Evolutionary conservation across 2,113 vertebrate genomes (phyloP).

Genomic region (Onychostruthus taczanowskii): DNA sequence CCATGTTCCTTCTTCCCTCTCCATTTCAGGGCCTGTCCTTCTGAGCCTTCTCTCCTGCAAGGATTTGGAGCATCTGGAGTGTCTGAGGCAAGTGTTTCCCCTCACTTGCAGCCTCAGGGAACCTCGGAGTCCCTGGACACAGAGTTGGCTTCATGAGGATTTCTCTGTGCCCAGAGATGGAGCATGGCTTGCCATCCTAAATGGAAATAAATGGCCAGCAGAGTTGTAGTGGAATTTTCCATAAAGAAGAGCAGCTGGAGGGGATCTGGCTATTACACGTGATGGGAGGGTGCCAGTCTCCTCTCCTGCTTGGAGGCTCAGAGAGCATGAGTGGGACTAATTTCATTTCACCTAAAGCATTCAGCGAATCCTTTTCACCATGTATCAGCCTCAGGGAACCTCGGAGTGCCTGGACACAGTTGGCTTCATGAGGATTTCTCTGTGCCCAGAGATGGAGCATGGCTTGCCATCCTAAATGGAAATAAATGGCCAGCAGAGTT

Average conservation of each 20-base stretch:
- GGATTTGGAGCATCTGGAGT: neutral
- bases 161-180: neutral
- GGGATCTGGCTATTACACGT: constrained; percentile 1
- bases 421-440: neutral
- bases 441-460: neutral
- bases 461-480: neutral
- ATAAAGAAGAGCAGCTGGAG: neutral
- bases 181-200: neutral
- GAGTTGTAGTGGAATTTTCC: constrained; percentile 5
- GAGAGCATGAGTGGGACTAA: constrained; percentile 41
- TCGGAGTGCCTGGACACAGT: neutral
- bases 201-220: neutral
- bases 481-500: neutral
- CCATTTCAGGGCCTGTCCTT: neutral
- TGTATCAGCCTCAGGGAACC: constrained; percentile 14
- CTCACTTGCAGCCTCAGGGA: neutral
- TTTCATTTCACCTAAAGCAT: constrained; percentile 65
- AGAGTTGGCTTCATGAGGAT: neutral
- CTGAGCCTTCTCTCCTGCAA: neutral
- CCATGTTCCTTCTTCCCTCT: neutral
- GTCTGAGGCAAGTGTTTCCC: neutral
- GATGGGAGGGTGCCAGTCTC: constrained; percentile 23
- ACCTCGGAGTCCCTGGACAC: neutral
- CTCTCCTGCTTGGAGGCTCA: constrained; percentile 6
- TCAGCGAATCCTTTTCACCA: constrained; percentile 63